phyloP scores from a whole-genome alignment of 2,113 vertebrate genomes.

The Phylloscopus trochilus region DNA sequence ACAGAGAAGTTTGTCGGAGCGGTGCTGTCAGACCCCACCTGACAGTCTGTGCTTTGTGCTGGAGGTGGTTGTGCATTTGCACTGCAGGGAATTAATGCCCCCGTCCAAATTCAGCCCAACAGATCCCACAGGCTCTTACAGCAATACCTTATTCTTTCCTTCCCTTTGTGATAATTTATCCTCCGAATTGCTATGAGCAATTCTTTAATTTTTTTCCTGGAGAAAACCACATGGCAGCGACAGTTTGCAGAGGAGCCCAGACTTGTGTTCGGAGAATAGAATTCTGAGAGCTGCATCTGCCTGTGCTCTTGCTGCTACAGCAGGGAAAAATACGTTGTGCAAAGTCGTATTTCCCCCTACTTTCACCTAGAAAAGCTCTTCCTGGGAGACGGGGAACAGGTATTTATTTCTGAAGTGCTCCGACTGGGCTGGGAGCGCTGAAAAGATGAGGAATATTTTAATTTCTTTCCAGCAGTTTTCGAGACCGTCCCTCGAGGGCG shows the following conservation, averaged over 20 bases:
- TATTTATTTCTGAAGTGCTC: background rate
- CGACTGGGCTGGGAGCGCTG: fast-evolving
- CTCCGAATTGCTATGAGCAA: fast-evolving
- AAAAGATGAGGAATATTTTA: background rate
- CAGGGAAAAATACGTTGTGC: fast-evolving
- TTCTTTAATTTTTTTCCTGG: background rate
- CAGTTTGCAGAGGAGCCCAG: background rate
- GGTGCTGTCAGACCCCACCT: fast-evolving
- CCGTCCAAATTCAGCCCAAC: background rate
- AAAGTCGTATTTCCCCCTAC: fast-evolving
- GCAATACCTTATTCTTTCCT: background rate
- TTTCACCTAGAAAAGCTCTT: background rate
- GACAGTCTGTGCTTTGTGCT: background rate
- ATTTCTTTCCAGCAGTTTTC: background rate
- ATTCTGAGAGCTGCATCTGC: fast-evolving
- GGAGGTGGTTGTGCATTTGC: background rate
- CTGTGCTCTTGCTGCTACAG: background rate
- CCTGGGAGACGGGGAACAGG: fast-evolving
- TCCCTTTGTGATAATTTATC: background rate
- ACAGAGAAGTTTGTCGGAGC: fast-evolving
- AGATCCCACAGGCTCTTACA: background rate
- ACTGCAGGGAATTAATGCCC: background rate
- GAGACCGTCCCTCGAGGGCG: background rate
- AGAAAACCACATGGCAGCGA: fast-evolving
- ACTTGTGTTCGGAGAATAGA: background rate